A percentile compares a stretch with the other conserved stretches of the same genome.
phyloP scores from a whole-genome alignment of 2,888 invertebrate genomes.

The Trichopoda pennipes region DNA sequence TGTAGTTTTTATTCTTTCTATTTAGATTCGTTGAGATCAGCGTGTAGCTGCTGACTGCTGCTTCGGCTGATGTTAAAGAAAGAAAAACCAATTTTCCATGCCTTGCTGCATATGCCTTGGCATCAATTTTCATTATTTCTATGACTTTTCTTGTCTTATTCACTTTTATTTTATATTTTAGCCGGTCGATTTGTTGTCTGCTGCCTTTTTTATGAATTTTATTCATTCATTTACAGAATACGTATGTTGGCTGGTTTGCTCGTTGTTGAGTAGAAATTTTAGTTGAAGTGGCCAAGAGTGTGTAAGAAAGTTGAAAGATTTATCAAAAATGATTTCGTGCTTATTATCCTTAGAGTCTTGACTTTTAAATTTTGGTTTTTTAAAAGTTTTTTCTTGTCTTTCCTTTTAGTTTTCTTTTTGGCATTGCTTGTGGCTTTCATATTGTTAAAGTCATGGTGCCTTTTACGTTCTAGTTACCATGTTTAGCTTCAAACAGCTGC shows the following conservation, averaged over 20 bases:
- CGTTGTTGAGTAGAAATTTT: slow-evolving; percentile 20
- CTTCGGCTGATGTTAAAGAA: slow-evolving; percentile 7
- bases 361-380: slow-evolving; percentile 57
- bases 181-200: slow-evolving; percentile 56
- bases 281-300: slow-evolving; percentile 44
- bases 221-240: slow-evolving; percentile 32
- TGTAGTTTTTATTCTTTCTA: slow-evolving; percentile 25
- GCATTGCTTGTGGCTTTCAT: slow-evolving; percentile 54
- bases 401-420: slow-evolving; percentile 27
- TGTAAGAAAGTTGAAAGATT: slow-evolving; percentile 56
- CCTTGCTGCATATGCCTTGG: slow-evolving; percentile 61
- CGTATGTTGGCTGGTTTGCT: not conserved
- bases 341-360: slow-evolving; percentile 66
- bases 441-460: slow-evolving; percentile 40
- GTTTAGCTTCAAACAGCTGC: slow-evolving; percentile 62
- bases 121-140: slow-evolving; percentile 71
- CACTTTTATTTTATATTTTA: slow-evolving; percentile 42
- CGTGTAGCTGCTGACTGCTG: slow-evolving; percentile 1
- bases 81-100: slow-evolving; percentile 70
- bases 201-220: slow-evolving; percentile 12
- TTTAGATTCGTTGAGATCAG: not conserved
- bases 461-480: slow-evolving; percentile 52
- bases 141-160: slow-evolving; percentile 39
- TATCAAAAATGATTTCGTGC: slow-evolving; percentile 63
- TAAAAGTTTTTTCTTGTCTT: slow-evolving; percentile 25